Evolutionary conservation across 2,797 vertebrate species (phyloP).

Genomic region (Microcaecilia unicolor): DNA sequence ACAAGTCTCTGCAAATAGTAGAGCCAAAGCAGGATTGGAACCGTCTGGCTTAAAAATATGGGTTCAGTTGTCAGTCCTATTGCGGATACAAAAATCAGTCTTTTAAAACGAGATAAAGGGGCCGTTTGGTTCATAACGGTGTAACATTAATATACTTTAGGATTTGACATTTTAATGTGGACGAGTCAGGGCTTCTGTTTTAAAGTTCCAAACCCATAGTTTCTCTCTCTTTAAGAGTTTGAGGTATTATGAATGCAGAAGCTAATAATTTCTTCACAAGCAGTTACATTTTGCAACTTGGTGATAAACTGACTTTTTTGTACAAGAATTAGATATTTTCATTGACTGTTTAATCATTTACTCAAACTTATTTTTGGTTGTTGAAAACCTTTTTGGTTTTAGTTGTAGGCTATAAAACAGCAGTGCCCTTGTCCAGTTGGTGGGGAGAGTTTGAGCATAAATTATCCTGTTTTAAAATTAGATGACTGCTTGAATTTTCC

Average conservation of each 20-base stretch:
- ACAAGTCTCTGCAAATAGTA: too few species aligned
- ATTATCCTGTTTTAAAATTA: too few species aligned
- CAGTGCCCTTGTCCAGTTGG: too few species aligned
- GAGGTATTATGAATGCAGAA: constrained; percentile 16
- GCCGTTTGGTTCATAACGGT: background rate
- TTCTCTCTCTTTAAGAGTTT: background rate
- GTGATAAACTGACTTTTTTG: background rate
- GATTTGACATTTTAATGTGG: background rate
- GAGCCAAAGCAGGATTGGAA: too few species aligned
- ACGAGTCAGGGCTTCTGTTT: background rate
- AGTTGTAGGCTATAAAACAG: too few species aligned
- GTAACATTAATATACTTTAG: background rate
- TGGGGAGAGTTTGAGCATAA: too few species aligned
- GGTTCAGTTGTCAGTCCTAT: too few species aligned
- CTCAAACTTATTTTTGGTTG: constrained; percentile 9
- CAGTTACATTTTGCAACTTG: constrained; percentile 9
- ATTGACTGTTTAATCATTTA: too few species aligned
- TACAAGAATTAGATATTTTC: background rate
- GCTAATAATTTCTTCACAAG: constrained; percentile 11
- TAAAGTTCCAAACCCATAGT: background rate
- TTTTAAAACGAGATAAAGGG: constrained; percentile 1
- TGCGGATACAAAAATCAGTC: background rate
- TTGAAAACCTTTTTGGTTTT: background rate
- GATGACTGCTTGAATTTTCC: too few species aligned
- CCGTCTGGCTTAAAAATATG: too few species aligned